Evolutionary conservation across 2,888 invertebrate genomes (phyloP), one percentile per base, ranked within the genome.

Genomic region (Eubasilissa splendida): DNA sequence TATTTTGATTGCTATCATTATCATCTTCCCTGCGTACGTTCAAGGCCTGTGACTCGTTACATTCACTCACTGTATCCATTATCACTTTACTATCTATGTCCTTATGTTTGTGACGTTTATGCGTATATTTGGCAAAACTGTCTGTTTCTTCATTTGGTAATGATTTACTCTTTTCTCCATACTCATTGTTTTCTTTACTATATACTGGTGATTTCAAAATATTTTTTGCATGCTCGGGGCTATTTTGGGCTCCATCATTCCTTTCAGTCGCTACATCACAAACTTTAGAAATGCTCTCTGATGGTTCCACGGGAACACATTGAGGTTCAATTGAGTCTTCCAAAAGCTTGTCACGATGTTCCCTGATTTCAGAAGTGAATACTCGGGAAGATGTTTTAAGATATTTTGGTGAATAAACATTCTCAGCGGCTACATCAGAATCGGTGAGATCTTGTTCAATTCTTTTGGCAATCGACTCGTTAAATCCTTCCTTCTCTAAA

Each of bases 371-470:
- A 42, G 42, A 42, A 5, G 4, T 42, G 4, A 42, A 42, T 42
- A 42, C 42, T 42, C 22, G 22, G 22, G 42, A 4, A 42, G 42
- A 42, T 42, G 42, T 7, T 5, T 42, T 42, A 42, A 42, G 53
- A 70, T 53, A 14, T 7, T 85, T 85, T 31, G 80, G 86, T 86
- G 5, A 88, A 86, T 3, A 87, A 85, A 84, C 88, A 4, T 75
- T 52, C 11, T 52, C 75, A 52, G 52, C 12, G 8, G 4, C 63
- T 53, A 63, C 50, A 68, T 10, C 56, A 12, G 66, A 66, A 75
- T 79, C 89, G 5, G 89, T 86, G 79, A 90, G 86, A 84, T 90
- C 90, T 42, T 89, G 85, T 85, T 91, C 90, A 50, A 90, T 89
- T 78, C 86, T 90, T 87, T 88, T 89, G 7, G 90, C 90, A 1